Evolutionary conservation across 2,113 vertebrate species (phyloP), one percentile per base, ranked within the genome.

Genomic region (Bubo bubo): DNA sequence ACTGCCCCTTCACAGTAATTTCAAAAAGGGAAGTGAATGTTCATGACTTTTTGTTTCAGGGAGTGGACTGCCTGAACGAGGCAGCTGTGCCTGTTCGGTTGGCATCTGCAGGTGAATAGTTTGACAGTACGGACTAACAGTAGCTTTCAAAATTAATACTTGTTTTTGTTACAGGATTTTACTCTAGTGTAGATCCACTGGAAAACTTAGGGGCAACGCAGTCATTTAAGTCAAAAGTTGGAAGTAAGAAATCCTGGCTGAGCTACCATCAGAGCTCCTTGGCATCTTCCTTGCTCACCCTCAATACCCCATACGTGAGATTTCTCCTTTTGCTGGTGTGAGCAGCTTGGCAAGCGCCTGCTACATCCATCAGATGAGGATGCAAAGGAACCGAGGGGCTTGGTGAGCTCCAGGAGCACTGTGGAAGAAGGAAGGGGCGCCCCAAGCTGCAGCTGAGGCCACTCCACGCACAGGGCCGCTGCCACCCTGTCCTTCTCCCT

Each of bases 381-480:
- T 1, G 17, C 14, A 2, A 32, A 19, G 27, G 27, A 18, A 14
- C 20, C 4, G 3, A 10, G 27, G 19, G 34, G 17, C 18, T 14
- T 1, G 5, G 17, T 5, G 35, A 45, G 18, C 45, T 14, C 17
- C 9, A 7, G 8, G 53, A 35, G 4, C 13, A 5, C 30, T 4
- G 10, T 1, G 20, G 55, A 15, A 12, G 37, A 7, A 30, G 16
- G 3, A 17, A 8, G 16, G 5, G 3, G 22, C 11, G 4, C 22
- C 9, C 43, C 34, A 8, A 3, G 14, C 55, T 5, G 23, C 63
- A 4, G 28, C 14, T 7, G 4, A n/a, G 62, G n/a, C 55, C 28
- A 1, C 32, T 14, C 28, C 23, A 13, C 3, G 0, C 43, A 9
- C 2, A 1, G 2, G 8, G 30, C 8, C 4, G 5, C 30, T 14